These are phyloP conservation scores for Podilymbus podiceps DNA, from an alignment of 2,113 vertebrate genomes.

Conservation along the genomic window DNA sequence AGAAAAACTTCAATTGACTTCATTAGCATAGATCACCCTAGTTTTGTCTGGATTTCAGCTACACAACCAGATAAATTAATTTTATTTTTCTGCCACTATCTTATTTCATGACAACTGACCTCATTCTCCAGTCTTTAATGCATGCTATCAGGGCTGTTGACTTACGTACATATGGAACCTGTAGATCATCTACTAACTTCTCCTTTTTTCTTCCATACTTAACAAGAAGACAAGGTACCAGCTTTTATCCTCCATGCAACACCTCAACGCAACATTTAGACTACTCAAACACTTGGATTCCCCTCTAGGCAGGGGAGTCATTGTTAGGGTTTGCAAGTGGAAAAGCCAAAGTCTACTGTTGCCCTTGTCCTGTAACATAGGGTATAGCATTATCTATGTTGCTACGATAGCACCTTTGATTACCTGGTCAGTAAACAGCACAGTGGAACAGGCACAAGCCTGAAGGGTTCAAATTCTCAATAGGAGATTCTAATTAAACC, in stretches of 20 bases:
- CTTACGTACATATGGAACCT: background rate
- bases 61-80: background rate
- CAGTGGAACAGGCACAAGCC: background rate
- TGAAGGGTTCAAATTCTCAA: background rate
- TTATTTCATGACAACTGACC: background rate
- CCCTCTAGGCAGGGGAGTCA: background rate
- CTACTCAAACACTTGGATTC: background rate
- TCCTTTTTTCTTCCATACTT: background rate
- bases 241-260: background rate
- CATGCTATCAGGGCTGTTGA: background rate
- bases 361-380: background rate
- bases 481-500: background rate
- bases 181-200: background rate
- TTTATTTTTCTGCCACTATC: background rate
- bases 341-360: background rate
- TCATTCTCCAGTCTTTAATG: background rate
- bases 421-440: background rate
- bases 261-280: background rate
- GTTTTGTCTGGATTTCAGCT: background rate
- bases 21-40: background rate
- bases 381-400: background rate
- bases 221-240: background rate
- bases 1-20: background rate
- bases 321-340: background rate
- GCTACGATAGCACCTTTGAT: background rate